Evolutionary conservation across 2,888 invertebrate species (phyloP).

Genomic region (Phlogophora meticulosa): DNA sequence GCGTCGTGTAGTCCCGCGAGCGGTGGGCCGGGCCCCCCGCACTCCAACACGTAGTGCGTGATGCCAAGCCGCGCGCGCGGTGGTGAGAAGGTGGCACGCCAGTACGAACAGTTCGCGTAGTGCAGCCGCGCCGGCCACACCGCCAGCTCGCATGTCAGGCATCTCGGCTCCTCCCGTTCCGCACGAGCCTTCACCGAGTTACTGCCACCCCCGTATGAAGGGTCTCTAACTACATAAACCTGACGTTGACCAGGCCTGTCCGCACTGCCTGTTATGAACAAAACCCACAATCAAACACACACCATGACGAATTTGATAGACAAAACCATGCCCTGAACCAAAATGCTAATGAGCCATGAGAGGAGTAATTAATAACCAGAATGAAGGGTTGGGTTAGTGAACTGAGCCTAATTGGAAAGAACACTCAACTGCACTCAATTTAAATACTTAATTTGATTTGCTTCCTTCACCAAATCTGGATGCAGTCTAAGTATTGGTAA

Average conservation of each 20-base stretch:
- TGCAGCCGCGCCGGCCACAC: conserved; percentile 95
- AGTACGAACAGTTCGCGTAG: conserved; percentile 97
- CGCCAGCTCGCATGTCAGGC: conserved; percentile 96
- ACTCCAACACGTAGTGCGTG: conserved; percentile 95
- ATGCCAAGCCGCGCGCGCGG: conserved; percentile 86
- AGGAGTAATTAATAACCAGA: conserved; percentile 63
- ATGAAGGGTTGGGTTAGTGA: conserved; percentile 72
- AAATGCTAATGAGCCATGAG: conserved; percentile 52
- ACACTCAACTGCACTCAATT: conserved; percentile 84
- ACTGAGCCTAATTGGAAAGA: conserved; percentile 67
- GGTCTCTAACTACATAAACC: conserved; percentile 96
- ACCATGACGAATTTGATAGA: conserved; percentile 23
- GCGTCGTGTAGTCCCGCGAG: conserved; percentile 95
- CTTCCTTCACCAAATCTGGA: conserved; percentile 84
- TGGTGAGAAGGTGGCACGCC: conserved; percentile 94
- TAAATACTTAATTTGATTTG: conserved; percentile 89
- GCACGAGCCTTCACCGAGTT: conserved; percentile 87
- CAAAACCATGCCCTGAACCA: conserved; percentile 61
- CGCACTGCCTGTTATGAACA: conserved; percentile 92
- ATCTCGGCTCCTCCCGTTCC: conserved; percentile 94
- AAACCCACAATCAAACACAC: conserved; percentile 52
- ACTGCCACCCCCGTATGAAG: conserved; percentile 92
- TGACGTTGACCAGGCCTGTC: conserved; percentile 97
- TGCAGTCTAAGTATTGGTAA: conserved; percentile 82
- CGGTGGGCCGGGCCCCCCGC: conserved; percentile 98